A percentile compares a stretch with the other conserved stretches of the same genome.
These are phyloP conservation scores for Galerucella calmariensis DNA, from an alignment of 2,888 invertebrate genomes.

Conservation along the genomic window DNA sequence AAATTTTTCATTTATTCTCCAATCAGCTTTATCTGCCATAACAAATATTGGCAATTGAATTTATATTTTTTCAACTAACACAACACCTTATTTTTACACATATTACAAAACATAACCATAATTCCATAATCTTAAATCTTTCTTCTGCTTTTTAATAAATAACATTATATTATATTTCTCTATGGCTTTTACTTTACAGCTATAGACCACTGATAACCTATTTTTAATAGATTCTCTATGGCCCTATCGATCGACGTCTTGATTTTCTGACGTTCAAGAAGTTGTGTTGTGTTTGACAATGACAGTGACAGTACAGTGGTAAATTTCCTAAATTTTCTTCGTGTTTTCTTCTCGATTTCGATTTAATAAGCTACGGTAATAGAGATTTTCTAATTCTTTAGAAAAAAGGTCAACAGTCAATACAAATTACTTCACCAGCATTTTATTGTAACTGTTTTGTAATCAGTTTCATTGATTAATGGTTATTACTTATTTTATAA, in stretches of 20 bases:
- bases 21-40: constrained; percentile 54
- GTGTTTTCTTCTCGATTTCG: constrained; percentile 9
- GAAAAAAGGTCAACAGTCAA: constrained; percentile 11
- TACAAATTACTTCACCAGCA: too few relatives aligned
- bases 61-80: background rate
- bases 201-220: too few relatives aligned
- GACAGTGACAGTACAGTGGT: constrained; percentile 3
- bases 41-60: constrained; percentile 11
- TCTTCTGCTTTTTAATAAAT: too few relatives aligned
- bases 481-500: constrained; percentile 26
- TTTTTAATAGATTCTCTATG: too few relatives aligned
- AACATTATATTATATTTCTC: too few relatives aligned
- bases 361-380: background rate
- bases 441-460: constrained; percentile 15
- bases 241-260: background rate
- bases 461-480: constrained; percentile 41
- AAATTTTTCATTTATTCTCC: constrained; percentile 58
- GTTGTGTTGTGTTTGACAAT: constrained; percentile 1
- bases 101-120: too few relatives aligned
- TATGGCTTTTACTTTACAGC: too few relatives aligned
- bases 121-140: too few relatives aligned
- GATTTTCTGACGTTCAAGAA: too few relatives aligned
- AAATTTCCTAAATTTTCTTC: background rate
- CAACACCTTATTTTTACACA: background rate
- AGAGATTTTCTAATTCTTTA: constrained; percentile 12